phyloP scores from a whole-genome alignment of 1,140 invertebrate species.

The Phymastichus coffea region DNA sequence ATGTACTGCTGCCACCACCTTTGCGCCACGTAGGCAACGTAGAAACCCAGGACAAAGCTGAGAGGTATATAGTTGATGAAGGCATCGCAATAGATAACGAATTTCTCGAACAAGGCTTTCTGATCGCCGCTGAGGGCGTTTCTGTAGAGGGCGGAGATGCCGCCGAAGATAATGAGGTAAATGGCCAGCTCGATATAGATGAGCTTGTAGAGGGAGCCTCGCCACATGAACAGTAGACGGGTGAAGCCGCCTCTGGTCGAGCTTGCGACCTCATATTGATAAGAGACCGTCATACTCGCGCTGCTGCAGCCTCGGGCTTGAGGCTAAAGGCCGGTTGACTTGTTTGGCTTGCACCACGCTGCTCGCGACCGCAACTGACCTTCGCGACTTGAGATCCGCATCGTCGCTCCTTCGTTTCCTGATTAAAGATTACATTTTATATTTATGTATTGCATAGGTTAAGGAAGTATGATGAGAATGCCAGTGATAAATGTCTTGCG shows the following conservation, averaged over 20 bases:
- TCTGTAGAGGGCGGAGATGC: constrained; percentile 66
- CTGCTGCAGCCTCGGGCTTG: constrained; percentile 16
- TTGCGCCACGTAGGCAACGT: constrained; percentile 70
- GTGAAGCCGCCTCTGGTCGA: constrained; percentile 72
- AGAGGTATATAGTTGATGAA: constrained; percentile 68
- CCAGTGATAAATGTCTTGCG: too few relatives aligned
- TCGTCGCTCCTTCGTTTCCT: constrained; percentile 10
- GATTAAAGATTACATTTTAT: too few relatives aligned
- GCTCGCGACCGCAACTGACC: background rate
- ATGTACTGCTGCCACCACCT: constrained; percentile 76
- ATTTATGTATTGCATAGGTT: too few relatives aligned
- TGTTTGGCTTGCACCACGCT: constrained; percentile 15
- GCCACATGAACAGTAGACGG: constrained; percentile 72
- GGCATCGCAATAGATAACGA: constrained; percentile 65
- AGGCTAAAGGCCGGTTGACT: background rate
- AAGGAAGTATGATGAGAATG: too few relatives aligned
- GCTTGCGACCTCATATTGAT: constrained; percentile 73
- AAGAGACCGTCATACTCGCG: constrained; percentile 69
- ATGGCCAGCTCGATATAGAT: constrained; percentile 71
- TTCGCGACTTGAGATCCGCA: constrained; percentile 5
- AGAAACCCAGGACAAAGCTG: constrained; percentile 75
- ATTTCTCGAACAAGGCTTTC: constrained; percentile 67
- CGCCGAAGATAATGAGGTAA: constrained; percentile 62
- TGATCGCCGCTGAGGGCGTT: constrained; percentile 60
- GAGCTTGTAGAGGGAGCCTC: constrained; percentile 74